Evolutionary conservation across 2,797 vertebrate genomes (phyloP), one percentile per base, ranked within the genome.

Genomic region (Pelobates cultripes): DNA sequence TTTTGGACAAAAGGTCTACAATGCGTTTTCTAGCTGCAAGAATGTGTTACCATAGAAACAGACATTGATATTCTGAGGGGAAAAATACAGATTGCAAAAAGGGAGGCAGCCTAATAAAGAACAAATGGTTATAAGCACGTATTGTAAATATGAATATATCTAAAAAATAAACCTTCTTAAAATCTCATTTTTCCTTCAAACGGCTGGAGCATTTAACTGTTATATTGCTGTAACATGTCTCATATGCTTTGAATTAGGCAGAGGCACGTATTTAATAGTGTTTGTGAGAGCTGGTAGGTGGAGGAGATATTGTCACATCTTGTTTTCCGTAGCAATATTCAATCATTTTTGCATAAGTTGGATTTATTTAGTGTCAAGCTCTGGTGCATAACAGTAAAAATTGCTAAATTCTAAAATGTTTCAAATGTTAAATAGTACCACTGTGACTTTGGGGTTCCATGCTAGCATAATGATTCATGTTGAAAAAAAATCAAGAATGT

Each of bases 121-220:
- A 14, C 75, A 77, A 68, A 67, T 53, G 47, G 63, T 77, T 77
- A 68, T 14, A 40, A 68, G 43, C 75, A 77, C 63, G 47, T 42
- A 68, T 45, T 47, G 44, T 75, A 75, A 77, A 77, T 77, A 77
- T 67, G 44, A 17, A 68, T 53, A 68, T 51, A 57, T 73, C 71
- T 28, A 14, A 73, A 5, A 51, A 73, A 51, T 42, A 53, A 45
- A 57, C 47, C 7, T 57, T 73, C 51, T n/a, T 13, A 15, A 40
- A 53, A 57, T 28, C 17, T 55, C 3, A n/a, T 4, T 73, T 40
- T 51, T 57, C 71, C 17, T 42, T 9, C 17, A 42, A 73, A 73
- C 3, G 55, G 41, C 40, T 57, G 71, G 40, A 17, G n/a, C 40
- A 13, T 57, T 73, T 57, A 57, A 73, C 71, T 55, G 10, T 41